Evolutionary conservation across 2,888 invertebrate species (phyloP), one percentile per base, ranked within the genome.

Genomic region (Microdon myrmicae): DNA sequence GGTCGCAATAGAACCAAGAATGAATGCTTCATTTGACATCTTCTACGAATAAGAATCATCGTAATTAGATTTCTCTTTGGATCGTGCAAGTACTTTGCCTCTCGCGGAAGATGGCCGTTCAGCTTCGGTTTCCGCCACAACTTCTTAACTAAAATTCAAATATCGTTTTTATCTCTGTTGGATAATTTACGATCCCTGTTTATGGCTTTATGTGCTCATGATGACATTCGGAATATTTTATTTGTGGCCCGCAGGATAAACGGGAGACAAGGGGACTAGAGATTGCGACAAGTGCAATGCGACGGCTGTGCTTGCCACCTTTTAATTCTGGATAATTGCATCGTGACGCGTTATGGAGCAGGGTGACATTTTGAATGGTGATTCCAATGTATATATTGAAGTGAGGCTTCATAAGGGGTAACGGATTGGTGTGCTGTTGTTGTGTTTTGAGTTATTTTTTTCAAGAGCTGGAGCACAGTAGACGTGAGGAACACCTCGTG

Each of bases 101-200:
- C n/a, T 28, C 13, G 20, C 19, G 8, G 22, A 22, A 13, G 20
- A 26, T 12, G 19, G 12, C 16, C 8, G 23, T 25, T 41, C 41
- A 37, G 10, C 53, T 53, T 47, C 39, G 37, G 35, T 28, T 38
- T 16, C 31, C 28, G 20, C 29, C 28, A 29, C 41, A 35, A 43
- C 9, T 29, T 10, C 22, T 22, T 31, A 22, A 47, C 25, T 22
- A 43, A 37, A 23, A 37, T 56, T 64, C 35, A 29, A 64, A 64
- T 64, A 64, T 64, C 41, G 64, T 51, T 58, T 51, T 64, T 64
- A 64, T 64, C n/a, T n/a, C 64, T 58, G 64, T 53, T 56, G 43
- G 56, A 64, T 64, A 64, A 64, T 64, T 64, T 64, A 64, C 64
- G 64, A 53, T 64, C 47, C 43, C 37, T 47, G 64, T 58, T 64